phyloP scores from a whole-genome alignment of 2,113 vertebrate genomes.

The Tonatia bakeri region DNA sequence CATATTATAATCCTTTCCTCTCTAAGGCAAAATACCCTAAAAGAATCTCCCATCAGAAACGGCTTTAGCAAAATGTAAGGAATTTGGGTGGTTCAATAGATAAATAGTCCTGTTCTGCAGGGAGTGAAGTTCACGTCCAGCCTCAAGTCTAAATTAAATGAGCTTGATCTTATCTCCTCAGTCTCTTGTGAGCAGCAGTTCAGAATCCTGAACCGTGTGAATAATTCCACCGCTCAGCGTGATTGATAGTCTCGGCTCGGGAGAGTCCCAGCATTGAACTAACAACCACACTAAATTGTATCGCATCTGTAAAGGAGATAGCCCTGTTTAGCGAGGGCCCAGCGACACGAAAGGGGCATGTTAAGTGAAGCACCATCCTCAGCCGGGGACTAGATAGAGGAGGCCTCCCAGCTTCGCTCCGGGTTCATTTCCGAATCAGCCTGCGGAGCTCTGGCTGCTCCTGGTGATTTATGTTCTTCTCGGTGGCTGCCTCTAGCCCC shows the following conservation, averaged over 20 bases:
- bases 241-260: constrained; percentile 73
- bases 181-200: constrained; percentile 62
- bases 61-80: constrained; percentile 29
- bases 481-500: background rate
- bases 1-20: background rate
- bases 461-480: constrained; percentile 22
- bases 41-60: constrained; percentile 41
- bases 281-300: constrained; percentile 70
- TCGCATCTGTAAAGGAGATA: constrained; percentile 70
- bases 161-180: constrained; percentile 65
- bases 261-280: constrained; percentile 71
- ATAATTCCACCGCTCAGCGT: constrained; percentile 63
- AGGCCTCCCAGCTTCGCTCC: background rate
- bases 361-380: background rate
- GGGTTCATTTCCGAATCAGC: background rate
- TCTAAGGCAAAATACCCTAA: constrained; percentile 33
- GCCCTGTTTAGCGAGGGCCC: constrained; percentile 64
- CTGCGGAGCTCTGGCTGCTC: background rate
- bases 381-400: background rate
- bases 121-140: constrained; percentile 54
- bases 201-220: constrained; percentile 57
- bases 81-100: constrained; percentile 52
- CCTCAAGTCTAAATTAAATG: constrained; percentile 69
- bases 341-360: constrained; percentile 29
- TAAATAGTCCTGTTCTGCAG: constrained; percentile 44